Conservation (phyloP, 2,797 vertebrate species). For the Gorsachius magnificus region DNA sequence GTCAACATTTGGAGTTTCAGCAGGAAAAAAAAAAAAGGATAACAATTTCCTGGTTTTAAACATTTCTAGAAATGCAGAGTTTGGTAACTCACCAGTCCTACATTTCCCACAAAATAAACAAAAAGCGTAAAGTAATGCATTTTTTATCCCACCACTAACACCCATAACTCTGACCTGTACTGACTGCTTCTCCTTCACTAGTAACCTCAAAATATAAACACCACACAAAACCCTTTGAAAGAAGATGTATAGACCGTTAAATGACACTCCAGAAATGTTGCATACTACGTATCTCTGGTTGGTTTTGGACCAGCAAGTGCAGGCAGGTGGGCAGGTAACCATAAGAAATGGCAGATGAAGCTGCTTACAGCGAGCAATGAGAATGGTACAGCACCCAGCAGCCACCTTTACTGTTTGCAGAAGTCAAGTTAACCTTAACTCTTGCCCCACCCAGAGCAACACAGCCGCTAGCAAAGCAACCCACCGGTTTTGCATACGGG, state of each 20-base stretch:
- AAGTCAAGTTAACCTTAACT: neutral
- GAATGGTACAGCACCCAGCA: neutral
- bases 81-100: neutral
- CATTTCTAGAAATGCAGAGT: slow-evolving; percentile 39
- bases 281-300: rapidly evolving
- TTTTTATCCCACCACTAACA: slow-evolving; percentile 35
- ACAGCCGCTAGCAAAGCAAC: neutral
- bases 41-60: slow-evolving; percentile 56
- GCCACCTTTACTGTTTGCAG: neutral
- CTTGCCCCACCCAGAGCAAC: neutral
- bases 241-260: neutral
- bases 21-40: neutral
- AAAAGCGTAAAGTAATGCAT: slow-evolving; percentile 20
- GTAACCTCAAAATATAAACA: slow-evolving; percentile 33
- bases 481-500: neutral
- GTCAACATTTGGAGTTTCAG: slow-evolving; percentile 1
- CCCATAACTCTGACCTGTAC: neutral
- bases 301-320: neutral
- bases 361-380: neutral
- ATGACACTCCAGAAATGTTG: neutral
- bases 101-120: slow-evolving; percentile 54
- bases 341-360: neutral
- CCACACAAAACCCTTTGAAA: neutral
- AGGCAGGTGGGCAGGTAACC: neutral
- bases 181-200: neutral